Conservation (phyloP, 2,888 invertebrate species). For the Acleris holmiana region DNA sequence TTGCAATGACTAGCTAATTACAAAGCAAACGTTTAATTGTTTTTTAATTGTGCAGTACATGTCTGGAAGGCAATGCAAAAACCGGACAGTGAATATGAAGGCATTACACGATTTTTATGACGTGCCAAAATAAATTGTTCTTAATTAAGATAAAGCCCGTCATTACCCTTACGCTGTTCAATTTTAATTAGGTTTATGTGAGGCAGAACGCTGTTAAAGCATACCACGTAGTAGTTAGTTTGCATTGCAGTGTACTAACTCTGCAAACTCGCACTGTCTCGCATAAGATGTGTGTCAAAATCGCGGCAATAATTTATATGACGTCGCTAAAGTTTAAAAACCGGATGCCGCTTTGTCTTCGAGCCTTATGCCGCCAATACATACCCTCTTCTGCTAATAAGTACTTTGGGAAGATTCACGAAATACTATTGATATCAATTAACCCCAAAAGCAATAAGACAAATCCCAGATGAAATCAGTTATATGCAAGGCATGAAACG, state of each 20-base stretch:
- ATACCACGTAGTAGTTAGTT: too few relatives aligned
- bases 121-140: too few relatives aligned
- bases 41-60: too few relatives aligned
- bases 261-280: conserved; percentile 18
- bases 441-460: conserved; percentile 49
- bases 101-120: too few relatives aligned
- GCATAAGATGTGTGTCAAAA: conserved; percentile 45
- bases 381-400: background rate
- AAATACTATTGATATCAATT: conserved; percentile 46
- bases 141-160: too few relatives aligned
- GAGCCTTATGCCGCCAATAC: conserved; percentile 39
- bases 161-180: too few relatives aligned
- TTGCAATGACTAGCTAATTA: too few relatives aligned
- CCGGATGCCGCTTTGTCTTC: conserved; percentile 28
- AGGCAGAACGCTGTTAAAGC: too few relatives aligned
- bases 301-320: conserved; percentile 51
- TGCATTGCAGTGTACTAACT: conserved; percentile 17
- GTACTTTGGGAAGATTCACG: conserved; percentile 10
- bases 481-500: conserved; percentile 41
- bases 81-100: too few relatives aligned
- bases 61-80: too few relatives aligned
- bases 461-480: conserved; percentile 43
- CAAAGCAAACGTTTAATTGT: too few relatives aligned
- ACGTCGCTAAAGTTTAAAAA: conserved; percentile 49
- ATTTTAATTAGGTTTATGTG: too few relatives aligned